Evolutionary conservation across 2,888 invertebrate genomes (phyloP).

Genomic region (Mythimna ferrago): DNA sequence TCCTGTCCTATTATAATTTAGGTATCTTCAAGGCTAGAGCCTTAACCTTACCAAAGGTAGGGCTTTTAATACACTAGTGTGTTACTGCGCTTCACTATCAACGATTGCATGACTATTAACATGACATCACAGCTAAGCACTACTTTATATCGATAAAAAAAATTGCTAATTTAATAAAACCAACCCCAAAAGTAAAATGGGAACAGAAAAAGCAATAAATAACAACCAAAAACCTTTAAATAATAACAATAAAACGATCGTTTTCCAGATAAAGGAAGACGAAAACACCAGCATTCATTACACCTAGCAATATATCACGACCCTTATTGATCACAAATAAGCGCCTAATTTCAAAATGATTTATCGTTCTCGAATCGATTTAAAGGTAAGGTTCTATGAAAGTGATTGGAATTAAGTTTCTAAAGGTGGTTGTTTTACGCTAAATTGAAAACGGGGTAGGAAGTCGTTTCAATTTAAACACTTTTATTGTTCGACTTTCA

Average conservation of each 20-base stretch:
- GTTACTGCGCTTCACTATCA: no score
- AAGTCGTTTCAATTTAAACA: not conserved
- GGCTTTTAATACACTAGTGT: no score
- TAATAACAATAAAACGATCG: not conserved
- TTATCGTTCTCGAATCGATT: slow-evolving; percentile 56
- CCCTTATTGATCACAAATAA: slow-evolving; percentile 53
- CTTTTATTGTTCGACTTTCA: slow-evolving; percentile 12
- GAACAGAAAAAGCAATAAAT: no score
- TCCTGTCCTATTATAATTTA: no score
- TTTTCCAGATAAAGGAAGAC: slow-evolving; percentile 15
- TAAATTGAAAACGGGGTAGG: slow-evolving; percentile 56
- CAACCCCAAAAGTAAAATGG: no score
- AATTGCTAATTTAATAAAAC: no score
- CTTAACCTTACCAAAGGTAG: no score
- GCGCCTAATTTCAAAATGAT: slow-evolving; percentile 58
- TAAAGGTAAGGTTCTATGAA: slow-evolving; percentile 39
- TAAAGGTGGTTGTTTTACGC: slow-evolving; percentile 24
- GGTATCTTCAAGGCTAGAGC: no score
- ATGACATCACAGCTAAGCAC: no score
- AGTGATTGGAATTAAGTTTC: slow-evolving; percentile 8
- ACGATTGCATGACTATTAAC: no score
- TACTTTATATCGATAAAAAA: no score
- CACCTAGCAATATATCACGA: slow-evolving; percentile 42
- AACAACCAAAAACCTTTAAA: not conserved
- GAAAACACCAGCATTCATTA: slow-evolving; percentile 46